A percentile compares a stretch with the other conserved stretches of the same genome.
These are phyloP conservation scores for Drosophila truncata DNA, from an alignment of 1,140 invertebrate genomes.

Conservation along the genomic window DNA sequence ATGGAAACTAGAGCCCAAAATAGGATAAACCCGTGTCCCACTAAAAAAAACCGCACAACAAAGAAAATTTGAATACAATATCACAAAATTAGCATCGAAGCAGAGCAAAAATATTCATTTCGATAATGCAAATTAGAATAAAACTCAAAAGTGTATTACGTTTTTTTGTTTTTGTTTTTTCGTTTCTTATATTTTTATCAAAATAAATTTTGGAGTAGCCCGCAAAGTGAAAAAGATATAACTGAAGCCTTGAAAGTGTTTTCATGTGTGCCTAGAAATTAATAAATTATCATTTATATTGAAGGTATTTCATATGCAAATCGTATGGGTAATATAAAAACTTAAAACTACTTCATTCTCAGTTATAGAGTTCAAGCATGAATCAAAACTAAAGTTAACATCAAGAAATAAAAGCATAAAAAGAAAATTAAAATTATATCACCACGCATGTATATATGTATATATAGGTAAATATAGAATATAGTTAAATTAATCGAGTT, in stretches of 20 bases:
- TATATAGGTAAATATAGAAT: slow-evolving; percentile 44
- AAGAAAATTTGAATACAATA: slow-evolving; percentile 71
- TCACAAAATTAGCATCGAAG: slow-evolving; percentile 82
- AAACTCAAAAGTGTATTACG: slow-evolving; percentile 73
- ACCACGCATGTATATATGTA: slow-evolving; percentile 72
- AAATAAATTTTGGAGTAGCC: slow-evolving; percentile 62
- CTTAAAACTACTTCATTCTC: slow-evolving; percentile 54
- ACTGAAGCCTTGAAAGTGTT: slow-evolving; percentile 53
- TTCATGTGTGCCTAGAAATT: slow-evolving; percentile 56
- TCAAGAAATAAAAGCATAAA: slow-evolving; percentile 68
- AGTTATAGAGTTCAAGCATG: slow-evolving; percentile 45
- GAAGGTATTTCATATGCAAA: slow-evolving; percentile 69
- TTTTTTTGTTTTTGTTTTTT: slow-evolving; percentile 48
- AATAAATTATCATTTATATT: slow-evolving; percentile 76
- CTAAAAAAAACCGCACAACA: slow-evolving; percentile 20
- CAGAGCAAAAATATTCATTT: slow-evolving; percentile 65
- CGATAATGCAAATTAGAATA: slow-evolving; percentile 58
- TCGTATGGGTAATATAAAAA: slow-evolving; percentile 60
- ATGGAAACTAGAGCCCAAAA: slow-evolving; percentile 31
- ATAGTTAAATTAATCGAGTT: slow-evolving; percentile 50
- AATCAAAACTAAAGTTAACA: slow-evolving; percentile 50
- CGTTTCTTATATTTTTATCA: slow-evolving; percentile 61
- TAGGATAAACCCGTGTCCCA: slow-evolving; percentile 26
- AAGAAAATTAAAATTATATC: slow-evolving; percentile 82
- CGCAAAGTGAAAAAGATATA: slow-evolving; percentile 64